These are phyloP conservation scores for Trogon melanurus DNA, from an alignment of 2,113 vertebrate genomes.

Conservation along the genomic window DNA sequence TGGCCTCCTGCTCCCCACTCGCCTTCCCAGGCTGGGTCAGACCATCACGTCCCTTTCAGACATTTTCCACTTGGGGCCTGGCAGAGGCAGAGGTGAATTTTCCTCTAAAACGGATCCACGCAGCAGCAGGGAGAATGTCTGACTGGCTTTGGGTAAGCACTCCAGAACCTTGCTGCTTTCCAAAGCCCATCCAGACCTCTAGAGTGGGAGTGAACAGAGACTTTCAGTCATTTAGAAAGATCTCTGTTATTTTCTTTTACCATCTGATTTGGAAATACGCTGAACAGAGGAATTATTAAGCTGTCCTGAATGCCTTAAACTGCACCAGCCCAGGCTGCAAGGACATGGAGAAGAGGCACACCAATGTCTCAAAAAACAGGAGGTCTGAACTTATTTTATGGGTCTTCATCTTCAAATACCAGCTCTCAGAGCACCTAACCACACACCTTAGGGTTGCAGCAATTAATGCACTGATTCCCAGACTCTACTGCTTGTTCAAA, in stretches of 20 bases:
- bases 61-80: not conserved
- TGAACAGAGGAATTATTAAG: not conserved
- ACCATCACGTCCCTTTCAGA: not conserved
- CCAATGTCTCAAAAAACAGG: not conserved
- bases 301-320: not conserved
- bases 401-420: not conserved
- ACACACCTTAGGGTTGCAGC: not conserved
- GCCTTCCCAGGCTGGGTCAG: not conserved
- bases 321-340: not conserved
- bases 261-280: not conserved
- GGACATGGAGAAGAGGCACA: rapidly evolving
- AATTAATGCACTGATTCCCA: not conserved
- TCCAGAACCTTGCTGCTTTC: not conserved
- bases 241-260: not conserved
- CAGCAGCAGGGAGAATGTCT: not conserved
- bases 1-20: rapidly evolving
- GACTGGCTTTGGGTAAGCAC: not conserved
- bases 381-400: not conserved
- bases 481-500: not conserved
- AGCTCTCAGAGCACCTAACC: not conserved
- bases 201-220: not conserved
- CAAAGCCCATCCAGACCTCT: not conserved
- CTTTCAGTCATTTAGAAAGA: not conserved
- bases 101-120: not conserved
- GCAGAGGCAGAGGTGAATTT: not conserved